Percentiles rank a stretch among this genome's conserved stretches.
phyloP scores from a whole-genome alignment of 2,113 vertebrate species.

The Semicossyphus pulcher region DNA sequence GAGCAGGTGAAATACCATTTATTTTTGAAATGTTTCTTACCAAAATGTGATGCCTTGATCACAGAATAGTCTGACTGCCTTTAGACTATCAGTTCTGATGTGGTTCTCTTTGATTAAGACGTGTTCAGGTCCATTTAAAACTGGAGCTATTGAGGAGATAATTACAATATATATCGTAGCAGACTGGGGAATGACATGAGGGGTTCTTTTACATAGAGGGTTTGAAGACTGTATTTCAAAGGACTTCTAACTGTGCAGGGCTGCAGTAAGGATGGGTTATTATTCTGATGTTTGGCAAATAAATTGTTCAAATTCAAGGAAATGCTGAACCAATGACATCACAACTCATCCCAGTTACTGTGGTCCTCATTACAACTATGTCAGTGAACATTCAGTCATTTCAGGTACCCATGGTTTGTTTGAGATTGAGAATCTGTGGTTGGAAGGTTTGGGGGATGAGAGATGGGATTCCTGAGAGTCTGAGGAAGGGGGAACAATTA shows the following conservation, averaged over 20 bases:
- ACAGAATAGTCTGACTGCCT: neutral
- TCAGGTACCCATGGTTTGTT: neutral
- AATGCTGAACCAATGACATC: neutral
- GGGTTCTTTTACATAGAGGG: neutral
- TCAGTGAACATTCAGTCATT: constrained; percentile 1
- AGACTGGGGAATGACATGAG: neutral
- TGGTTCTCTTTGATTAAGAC: neutral
- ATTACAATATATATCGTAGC: neutral
- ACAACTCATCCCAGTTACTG: neutral
- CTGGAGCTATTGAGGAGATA: neutral
- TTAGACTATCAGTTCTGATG: neutral
- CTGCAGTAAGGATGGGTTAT: neutral
- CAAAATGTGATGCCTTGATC: neutral
- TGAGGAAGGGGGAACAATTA: neutral
- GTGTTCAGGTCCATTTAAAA: neutral
- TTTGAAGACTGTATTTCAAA: constrained; percentile 3
- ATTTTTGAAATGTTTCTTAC: neutral
- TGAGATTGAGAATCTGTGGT: neutral
- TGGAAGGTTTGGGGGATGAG: neutral
- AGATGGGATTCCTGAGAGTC: neutral
- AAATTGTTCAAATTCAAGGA: neutral
- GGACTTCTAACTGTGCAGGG: neutral
- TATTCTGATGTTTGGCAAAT: neutral
- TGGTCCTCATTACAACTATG: neutral
- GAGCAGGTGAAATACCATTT: constrained; percentile 4